phyloP scores from a whole-genome alignment of 2,797 vertebrate genomes.

The Myripristis jacobus region DNA sequence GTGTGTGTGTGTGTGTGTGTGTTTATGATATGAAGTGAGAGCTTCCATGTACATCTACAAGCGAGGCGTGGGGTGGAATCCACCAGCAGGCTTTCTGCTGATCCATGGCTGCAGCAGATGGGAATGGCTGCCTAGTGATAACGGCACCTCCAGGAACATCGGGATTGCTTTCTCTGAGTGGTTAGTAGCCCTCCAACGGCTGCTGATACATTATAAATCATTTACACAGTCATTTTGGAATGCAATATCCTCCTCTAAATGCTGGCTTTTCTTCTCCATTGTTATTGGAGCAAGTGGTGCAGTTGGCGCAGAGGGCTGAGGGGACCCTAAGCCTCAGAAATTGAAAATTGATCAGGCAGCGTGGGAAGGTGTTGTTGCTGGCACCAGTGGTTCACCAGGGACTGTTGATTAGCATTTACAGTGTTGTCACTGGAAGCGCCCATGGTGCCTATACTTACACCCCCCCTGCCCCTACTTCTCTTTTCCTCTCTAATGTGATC shows the following conservation, averaged over 20 bases:
- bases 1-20: conserved; percentile 44
- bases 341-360: conserved; percentile 85
- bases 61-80: conserved; percentile 26
- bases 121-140: conserved; percentile 68
- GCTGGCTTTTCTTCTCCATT: conserved; percentile 78
- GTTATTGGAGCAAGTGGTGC: conserved; percentile 75
- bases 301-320: conserved; percentile 61
- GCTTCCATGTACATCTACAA: conserved; percentile 21
- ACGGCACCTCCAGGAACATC: conserved; percentile 77
- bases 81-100: conserved; percentile 52
- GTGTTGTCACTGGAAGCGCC: conserved; percentile 54
- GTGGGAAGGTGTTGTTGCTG: conserved; percentile 66
- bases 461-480: conserved; percentile 16
- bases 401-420: conserved; percentile 82
- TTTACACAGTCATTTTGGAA: conserved; percentile 84
- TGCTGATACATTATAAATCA: conserved; percentile 85
- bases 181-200: conserved; percentile 72
- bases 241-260: conserved; percentile 83
- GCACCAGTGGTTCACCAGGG: conserved; percentile 58
- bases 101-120: conserved; percentile 55
- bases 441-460: conserved; percentile 48
- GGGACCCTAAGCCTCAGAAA: conserved; percentile 80
- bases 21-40: conserved; percentile 51
- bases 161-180: conserved; percentile 78
- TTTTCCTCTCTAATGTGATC: conserved; percentile 62